Evolutionary conservation across 2,797 vertebrate species (phyloP), one percentile per base, ranked within the genome.

Genomic region (Geotrypetes seraphini): DNA sequence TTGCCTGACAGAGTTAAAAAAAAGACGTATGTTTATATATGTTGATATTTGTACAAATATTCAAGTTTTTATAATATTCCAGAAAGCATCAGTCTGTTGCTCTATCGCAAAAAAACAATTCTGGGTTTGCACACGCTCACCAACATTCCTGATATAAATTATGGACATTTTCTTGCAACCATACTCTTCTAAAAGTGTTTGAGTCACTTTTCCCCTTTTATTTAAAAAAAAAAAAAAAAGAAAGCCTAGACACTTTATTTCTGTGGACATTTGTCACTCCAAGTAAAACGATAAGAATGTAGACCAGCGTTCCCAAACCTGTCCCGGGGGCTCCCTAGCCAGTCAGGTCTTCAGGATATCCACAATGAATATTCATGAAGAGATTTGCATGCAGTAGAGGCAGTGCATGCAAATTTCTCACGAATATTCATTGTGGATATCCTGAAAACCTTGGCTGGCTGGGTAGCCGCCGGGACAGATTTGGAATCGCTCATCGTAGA

Each of bases 11-110:
- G n/a, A n/a, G n/a, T n/a, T n/a, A n/a, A n/a, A n/a, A n/a, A n/a
- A n/a, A n/a, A n/a, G n/a, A n/a, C n/a, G n/a, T n/a, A n/a, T n/a
- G n/a, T n/a, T n/a, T n/a, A n/a, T n/a, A n/a, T n/a, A n/a, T n/a
- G n/a, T n/a, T n/a, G 32, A 42, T 43, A 29, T 60, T 49, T 43
- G 27, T 36, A 41, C 4, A 64, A 43, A 43, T 48, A 51, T 48
- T 66, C 61, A 69, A 66, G 65, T n/a, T 63, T 53, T 69, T 42
- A 16, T 28, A 37, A 45, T 31, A 57, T 28, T 31, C 25, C 46
- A 41, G 30, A 36, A 25, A 33, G 48, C 2, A 0, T 39, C 33
- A n/a, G 24, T n/a, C n/a, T n/a, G 34, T 36, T 22, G 47, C 47
- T 16, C 17, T 40, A 50, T 47, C 33, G 39, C 54, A 18, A 42